phyloP scores from a whole-genome alignment of 2,797 vertebrate genomes.

The Diplodus sargus region DNA sequence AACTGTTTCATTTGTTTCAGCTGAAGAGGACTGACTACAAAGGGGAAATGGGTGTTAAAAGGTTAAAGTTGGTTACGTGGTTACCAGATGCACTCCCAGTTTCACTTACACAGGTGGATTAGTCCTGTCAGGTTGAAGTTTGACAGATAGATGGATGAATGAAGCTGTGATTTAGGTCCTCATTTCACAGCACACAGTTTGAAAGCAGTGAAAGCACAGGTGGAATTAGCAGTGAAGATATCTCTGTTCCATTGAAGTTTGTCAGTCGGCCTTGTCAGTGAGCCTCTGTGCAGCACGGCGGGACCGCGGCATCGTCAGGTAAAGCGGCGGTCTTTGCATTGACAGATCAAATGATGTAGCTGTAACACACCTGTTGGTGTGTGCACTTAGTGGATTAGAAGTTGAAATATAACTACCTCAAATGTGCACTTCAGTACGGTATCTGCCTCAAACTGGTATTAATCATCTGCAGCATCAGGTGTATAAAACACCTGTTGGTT shows the following conservation, averaged over 20 bases:
- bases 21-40: background rate
- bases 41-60: background rate
- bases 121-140: slow-evolving; percentile 10
- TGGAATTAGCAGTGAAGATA: background rate
- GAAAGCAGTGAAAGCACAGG: background rate
- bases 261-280: background rate
- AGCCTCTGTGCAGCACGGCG: background rate
- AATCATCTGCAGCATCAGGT: too few relatives aligned
- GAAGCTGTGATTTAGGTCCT: background rate
- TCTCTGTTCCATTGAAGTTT: too few relatives aligned
- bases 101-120: slow-evolving; percentile 18
- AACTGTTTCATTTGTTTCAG: slow-evolving; percentile 10
- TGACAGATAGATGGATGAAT: background rate
- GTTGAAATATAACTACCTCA: too few relatives aligned
- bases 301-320: too few relatives aligned
- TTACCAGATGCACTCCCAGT: background rate
- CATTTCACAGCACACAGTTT: background rate
- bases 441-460: too few relatives aligned
- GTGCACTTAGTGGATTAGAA: too few relatives aligned
- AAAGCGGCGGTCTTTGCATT: too few relatives aligned
- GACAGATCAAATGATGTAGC: too few relatives aligned
- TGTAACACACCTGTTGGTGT: too few relatives aligned
- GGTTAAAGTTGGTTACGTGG: background rate
- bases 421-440: too few relatives aligned
- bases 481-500: too few relatives aligned